These are phyloP conservation scores for Strigamia transsilvanica DNA, from an alignment of 2,888 invertebrate species.

Conservation along the genomic window DNA sequence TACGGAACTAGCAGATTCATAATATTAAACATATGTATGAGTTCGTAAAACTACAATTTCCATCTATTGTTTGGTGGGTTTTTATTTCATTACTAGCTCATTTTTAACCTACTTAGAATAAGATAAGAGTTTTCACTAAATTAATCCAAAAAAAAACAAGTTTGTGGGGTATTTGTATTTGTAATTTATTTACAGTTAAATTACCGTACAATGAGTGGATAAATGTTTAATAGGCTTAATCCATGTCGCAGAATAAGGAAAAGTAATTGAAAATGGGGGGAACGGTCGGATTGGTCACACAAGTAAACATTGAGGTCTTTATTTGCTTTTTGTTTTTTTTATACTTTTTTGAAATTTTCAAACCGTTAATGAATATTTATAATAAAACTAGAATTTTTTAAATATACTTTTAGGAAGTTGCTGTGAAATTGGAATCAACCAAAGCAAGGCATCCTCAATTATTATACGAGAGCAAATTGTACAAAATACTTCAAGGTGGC, in stretches of 20 bases:
- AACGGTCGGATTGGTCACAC: neutral
- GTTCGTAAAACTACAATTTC: neutral
- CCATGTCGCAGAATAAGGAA: neutral
- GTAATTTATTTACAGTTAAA: no score
- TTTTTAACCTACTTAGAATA: no score
- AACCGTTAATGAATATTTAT: no score
- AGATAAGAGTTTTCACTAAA: no score
- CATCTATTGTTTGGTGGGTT: neutral
- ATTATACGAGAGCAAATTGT: slow-evolving; percentile 98
- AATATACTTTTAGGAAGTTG: slow-evolving; percentile 81
- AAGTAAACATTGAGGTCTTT: neutral
- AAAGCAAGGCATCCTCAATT: slow-evolving; percentile 98
- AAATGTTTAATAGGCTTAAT: neutral
- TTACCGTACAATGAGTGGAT: no score
- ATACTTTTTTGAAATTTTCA: neutral
- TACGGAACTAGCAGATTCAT: slow-evolving; percentile 62
- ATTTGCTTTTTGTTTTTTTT: neutral
- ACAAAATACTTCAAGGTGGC: slow-evolving; percentile 97
- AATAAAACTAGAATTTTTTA: neutral
- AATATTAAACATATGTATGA: neutral
- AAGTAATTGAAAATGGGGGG: neutral
- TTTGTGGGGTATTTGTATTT: no score
- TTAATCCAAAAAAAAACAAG: no score
- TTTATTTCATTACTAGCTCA: no score
- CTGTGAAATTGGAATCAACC: slow-evolving; percentile 96